These are phyloP conservation scores for Dryobota labecula DNA, from an alignment of 2,888 invertebrate genomes.

Conservation along the genomic window DNA sequence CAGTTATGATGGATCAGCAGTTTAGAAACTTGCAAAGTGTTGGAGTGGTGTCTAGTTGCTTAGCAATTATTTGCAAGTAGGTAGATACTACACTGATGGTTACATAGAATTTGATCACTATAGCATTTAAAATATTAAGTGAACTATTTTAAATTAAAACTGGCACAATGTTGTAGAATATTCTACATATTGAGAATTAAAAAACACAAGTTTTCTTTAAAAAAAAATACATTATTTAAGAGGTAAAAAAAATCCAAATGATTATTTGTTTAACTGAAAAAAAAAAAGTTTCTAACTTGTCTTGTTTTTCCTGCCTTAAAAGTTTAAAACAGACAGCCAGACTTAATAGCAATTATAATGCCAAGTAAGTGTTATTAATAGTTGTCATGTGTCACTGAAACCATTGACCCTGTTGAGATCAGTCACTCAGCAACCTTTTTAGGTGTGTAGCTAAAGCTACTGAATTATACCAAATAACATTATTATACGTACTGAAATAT, in stretches of 20 bases:
- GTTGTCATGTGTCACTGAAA: slow-evolving; percentile 45
- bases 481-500: slow-evolving; percentile 9
- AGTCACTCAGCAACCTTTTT: slow-evolving; percentile 10
- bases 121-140: neutral
- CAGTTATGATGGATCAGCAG: neutral
- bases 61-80: slow-evolving; percentile 1
- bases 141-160: neutral
- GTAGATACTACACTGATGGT: neutral
- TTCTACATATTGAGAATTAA: neutral
- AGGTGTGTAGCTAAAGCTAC: slow-evolving; percentile 1
- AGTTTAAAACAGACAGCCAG: slow-evolving; percentile 5
- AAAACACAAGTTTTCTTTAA: neutral
- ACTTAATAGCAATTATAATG: slow-evolving; percentile 9
- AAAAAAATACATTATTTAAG: neutral
- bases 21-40: slow-evolving; percentile 6
- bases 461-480: no score
- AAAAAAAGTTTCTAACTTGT: neutral
- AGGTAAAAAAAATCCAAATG: neutral
- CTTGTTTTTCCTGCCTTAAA: neutral
- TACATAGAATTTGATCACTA: neutral
- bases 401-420: slow-evolving; percentile 40
- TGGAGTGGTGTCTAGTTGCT: neutral
- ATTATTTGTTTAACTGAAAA: neutral
- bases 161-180: neutral
- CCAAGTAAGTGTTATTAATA: slow-evolving; percentile 27